A percentile compares a stretch with the other conserved stretches of the same genome.
phyloP scores from a whole-genome alignment of 92 coral and sea anemone species.

The Bergia sp. region DNA sequence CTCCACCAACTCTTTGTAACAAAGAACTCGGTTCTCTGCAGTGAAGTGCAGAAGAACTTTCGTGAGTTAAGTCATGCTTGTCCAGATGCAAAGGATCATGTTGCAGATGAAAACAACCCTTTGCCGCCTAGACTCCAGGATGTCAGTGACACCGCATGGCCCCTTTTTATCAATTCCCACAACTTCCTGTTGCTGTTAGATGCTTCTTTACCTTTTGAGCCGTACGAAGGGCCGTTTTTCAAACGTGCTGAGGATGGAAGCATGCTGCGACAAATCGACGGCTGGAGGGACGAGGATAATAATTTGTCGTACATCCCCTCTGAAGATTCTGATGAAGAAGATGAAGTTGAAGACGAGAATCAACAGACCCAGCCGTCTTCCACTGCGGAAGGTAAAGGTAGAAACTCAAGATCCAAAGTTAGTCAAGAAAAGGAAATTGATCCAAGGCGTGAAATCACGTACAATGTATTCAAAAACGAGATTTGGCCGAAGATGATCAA shows the following conservation, averaged over 20 bases:
- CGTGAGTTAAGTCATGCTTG: constrained; percentile 87
- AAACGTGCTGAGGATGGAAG: constrained; percentile 79
- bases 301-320: constrained; percentile 75
- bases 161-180: constrained; percentile 83
- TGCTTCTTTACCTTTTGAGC: constrained; percentile 83
- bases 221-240: constrained; percentile 66
- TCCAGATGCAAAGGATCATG: constrained; percentile 58
- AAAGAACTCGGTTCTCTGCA: constrained; percentile 92
- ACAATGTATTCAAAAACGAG: constrained; percentile 75
- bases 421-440: constrained; percentile 46
- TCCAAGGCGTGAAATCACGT: constrained; percentile 89
- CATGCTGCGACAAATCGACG: constrained; percentile 72
- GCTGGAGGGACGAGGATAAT: constrained; percentile 93
- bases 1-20: constrained; percentile 93
- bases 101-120: constrained; percentile 55
- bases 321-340: constrained; percentile 70
- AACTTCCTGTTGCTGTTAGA: constrained; percentile 89
- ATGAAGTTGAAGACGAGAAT: constrained; percentile 61
- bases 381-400: constrained; percentile 39
- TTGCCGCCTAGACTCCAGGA: constrained; percentile 72
- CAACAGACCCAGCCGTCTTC: constrained; percentile 49
- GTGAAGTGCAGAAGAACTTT: constrained; percentile 91
- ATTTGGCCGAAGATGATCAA: constrained; percentile 91
- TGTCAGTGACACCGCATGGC: constrained; percentile 84
- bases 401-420: not conserved